A percentile compares a stretch with the other conserved stretches of the same genome.
Evolutionary conservation across 2,797 vertebrate species (phyloP).

Genomic region (Hirundo rustica): DNA sequence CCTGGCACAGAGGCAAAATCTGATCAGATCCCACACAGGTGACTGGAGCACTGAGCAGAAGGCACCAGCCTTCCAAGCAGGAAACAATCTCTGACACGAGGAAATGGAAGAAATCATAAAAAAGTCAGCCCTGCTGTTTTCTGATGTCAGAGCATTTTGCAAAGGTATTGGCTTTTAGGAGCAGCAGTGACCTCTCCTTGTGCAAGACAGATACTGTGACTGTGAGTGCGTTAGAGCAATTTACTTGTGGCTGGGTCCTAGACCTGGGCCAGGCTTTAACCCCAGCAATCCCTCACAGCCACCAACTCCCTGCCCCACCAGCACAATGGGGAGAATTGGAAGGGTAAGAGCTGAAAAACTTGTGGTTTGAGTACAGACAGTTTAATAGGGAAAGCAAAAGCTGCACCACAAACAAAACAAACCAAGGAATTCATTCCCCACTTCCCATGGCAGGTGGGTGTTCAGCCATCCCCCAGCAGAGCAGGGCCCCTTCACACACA

Average conservation of each 20-base stretch:
- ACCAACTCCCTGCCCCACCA: background rate
- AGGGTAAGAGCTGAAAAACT: background rate
- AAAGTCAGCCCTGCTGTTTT: background rate
- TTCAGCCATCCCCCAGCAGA: background rate
- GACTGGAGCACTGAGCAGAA: background rate
- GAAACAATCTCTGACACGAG: background rate
- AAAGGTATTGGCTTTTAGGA: background rate
- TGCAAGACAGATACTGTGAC: background rate
- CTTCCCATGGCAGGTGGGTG: background rate
- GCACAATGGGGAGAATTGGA: background rate
- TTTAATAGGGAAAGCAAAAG: background rate
- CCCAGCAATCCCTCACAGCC: background rate
- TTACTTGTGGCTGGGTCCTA: background rate
- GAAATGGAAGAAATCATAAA: background rate
- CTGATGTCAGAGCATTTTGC: background rate
- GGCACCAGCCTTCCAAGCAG: constrained; percentile 2
- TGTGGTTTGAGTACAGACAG: background rate
- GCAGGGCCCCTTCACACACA: background rate
- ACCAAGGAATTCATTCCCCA: background rate
- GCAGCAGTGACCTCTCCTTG: background rate
- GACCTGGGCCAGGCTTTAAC: background rate
- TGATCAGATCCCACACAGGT: background rate
- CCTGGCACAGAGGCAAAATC: background rate
- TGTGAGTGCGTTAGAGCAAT: background rate
- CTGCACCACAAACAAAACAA: background rate